Evolutionary conservation across 2,888 invertebrate genomes (phyloP).

Genomic region (Spisula solida): DNA sequence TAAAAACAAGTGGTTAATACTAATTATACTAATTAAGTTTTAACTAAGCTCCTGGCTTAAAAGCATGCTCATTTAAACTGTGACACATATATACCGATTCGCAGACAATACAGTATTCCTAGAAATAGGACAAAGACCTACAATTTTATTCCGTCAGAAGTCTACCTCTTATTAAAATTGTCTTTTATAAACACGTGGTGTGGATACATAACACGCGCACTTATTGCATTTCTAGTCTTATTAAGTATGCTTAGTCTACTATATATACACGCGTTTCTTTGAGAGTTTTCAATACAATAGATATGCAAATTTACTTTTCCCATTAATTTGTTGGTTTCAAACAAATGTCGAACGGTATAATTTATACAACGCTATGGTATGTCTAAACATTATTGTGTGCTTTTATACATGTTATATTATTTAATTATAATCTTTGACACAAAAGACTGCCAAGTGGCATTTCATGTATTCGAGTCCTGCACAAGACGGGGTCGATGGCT

Average conservation of each 20-base stretch:
- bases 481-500: background rate
- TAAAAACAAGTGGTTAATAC: no score
- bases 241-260: background rate
- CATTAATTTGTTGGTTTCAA: background rate
- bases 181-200: no score
- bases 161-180: no score
- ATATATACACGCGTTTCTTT: background rate
- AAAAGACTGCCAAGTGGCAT: background rate
- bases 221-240: background rate
- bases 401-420: background rate
- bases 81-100: no score
- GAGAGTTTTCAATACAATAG: background rate
- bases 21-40: no score
- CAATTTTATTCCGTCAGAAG: no score
- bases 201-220: background rate
- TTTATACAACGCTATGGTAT: background rate
- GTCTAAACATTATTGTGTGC: background rate
- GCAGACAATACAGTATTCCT: no score
- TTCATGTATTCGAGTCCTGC: background rate
- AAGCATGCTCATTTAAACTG: no score
- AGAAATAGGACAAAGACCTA: no score
- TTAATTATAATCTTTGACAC: background rate
- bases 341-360: background rate
- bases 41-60: no score
- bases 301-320: constrained; percentile 13